Evolutionary conservation across 2,888 invertebrate genomes (phyloP).

Genomic region (Pachycephus smyrnensis): DNA sequence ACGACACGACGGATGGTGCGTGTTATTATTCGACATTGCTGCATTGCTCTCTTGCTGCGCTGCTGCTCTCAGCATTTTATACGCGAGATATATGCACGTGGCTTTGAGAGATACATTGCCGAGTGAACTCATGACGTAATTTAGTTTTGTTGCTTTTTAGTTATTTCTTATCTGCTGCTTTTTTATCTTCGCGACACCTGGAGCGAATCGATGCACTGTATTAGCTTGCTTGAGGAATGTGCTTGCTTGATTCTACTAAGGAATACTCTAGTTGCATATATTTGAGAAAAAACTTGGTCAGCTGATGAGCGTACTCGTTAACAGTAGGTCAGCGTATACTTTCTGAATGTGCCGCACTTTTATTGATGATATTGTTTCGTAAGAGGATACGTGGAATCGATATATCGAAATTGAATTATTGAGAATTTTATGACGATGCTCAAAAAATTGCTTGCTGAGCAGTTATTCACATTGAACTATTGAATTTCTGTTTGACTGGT

Average conservation of each 20-base stretch:
- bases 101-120: not conserved
- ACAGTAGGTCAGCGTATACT: not conserved
- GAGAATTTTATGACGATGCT: not conserved
- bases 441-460: not conserved
- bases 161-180: not conserved
- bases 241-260: not conserved
- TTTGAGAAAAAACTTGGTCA: not conserved
- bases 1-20: not conserved
- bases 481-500: not conserved
- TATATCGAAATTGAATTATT: not conserved
- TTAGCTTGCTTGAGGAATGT: not conserved
- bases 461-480: not conserved
- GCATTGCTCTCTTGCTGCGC: not conserved
- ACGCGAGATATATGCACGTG: not conserved
- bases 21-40: not conserved
- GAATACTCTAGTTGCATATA: not conserved
- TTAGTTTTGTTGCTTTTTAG: not conserved
- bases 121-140: not conserved
- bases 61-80: not conserved
- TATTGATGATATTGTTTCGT: not conserved
- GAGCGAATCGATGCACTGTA: not conserved
- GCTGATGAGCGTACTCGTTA: not conserved
- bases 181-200: not conserved
- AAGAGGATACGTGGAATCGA: not conserved
- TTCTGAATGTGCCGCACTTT: not conserved